A percentile compares a stretch with the other conserved stretches of the same genome.
Evolutionary conservation across 2,797 vertebrate genomes (phyloP).

Genomic region (Pagetopsis macropterus): DNA sequence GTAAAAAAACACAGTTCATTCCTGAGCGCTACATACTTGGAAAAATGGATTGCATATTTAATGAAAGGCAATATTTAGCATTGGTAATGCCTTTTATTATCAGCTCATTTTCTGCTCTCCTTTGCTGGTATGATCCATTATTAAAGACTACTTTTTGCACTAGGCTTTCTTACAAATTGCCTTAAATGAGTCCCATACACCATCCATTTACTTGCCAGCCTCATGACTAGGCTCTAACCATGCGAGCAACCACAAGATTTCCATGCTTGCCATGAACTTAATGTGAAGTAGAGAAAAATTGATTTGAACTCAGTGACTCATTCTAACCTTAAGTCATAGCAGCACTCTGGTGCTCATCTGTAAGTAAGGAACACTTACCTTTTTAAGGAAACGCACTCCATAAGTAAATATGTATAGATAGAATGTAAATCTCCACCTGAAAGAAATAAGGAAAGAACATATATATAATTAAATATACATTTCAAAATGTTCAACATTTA

Average conservation of each 20-base stretch:
- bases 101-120: constrained; percentile 10
- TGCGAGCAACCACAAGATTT: constrained; percentile 33
- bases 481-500: background rate
- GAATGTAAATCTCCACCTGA: constrained; percentile 98
- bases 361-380: constrained; percentile 83
- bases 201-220: constrained; percentile 14
- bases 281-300: background rate
- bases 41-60: constrained; percentile 11
- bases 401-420: constrained; percentile 97
- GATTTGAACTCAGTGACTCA: constrained; percentile 26
- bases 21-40: background rate
- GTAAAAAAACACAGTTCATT: constrained; percentile 6
- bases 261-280: constrained; percentile 3
- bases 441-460: constrained; percentile 52
- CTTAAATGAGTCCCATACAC: background rate
- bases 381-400: constrained; percentile 95
- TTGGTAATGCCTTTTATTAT: constrained; percentile 25
- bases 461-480: background rate
- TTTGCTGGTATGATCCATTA: constrained; percentile 19
- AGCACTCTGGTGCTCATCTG: background rate
- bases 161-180: constrained; percentile 8
- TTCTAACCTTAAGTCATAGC: constrained; percentile 5
- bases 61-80: constrained; percentile 10
- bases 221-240: background rate
- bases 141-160: constrained; percentile 16